A percentile compares a stretch with the other conserved stretches of the same genome.
Evolutionary conservation across 2,113 vertebrate species (phyloP).

Genomic region (Peromyscus polionotus): DNA sequence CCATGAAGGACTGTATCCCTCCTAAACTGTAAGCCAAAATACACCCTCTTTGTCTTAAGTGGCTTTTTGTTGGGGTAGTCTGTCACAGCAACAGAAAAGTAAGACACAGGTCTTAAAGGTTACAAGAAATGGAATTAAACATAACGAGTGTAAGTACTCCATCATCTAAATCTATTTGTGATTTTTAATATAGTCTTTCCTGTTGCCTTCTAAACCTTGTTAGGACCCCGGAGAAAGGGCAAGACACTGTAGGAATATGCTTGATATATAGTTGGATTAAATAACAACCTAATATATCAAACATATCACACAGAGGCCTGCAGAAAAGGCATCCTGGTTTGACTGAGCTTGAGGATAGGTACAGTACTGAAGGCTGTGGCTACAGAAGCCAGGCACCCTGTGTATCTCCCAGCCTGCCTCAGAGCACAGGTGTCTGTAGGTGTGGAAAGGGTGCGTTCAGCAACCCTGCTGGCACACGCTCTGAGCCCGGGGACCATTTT

Average conservation of each 20-base stretch:
- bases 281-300: constrained; percentile 99
- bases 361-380: constrained; percentile 83
- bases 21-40: not conserved
- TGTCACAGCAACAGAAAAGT: not conserved
- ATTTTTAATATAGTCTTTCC: constrained; percentile 77
- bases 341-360: constrained; percentile 91
- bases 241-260: constrained; percentile 99
- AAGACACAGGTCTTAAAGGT: not conserved
- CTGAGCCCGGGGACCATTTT: constrained; percentile 54
- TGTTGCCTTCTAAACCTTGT: constrained; percentile 81
- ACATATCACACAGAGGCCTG: constrained; percentile 99
- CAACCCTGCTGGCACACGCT: not conserved
- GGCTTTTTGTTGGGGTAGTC: not conserved
- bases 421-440: constrained; percentile 66
- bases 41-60: not conserved
- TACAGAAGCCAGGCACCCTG: constrained; percentile 67
- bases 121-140: constrained; percentile 67
- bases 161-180: constrained; percentile 83
- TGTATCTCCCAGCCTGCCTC: constrained; percentile 35
- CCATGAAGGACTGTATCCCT: not conserved
- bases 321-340: constrained; percentile 97
- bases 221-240: constrained; percentile 96
- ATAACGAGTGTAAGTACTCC: constrained; percentile 42
- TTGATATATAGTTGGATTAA: constrained; percentile 99
- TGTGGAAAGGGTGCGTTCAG: constrained; percentile 27